A percentile compares a stretch with the other conserved stretches of the same genome.
Evolutionary conservation across 1,140 invertebrate genomes (phyloP).

Genomic region (Pseudomyrmex dendroicus): DNA sequence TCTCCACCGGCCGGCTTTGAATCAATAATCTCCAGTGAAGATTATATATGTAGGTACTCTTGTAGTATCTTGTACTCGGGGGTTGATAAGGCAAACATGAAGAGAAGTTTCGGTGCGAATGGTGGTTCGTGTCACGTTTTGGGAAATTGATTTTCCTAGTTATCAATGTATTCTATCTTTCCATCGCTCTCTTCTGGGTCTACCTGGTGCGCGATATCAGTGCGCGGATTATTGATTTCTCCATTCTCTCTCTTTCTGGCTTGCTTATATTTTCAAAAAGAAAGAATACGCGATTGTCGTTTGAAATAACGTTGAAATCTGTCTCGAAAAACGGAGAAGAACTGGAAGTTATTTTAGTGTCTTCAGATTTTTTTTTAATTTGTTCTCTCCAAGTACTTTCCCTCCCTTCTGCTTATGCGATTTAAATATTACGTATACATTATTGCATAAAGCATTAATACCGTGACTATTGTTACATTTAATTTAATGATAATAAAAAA

Average conservation of each 20-base stretch:
- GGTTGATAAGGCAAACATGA: constrained; percentile 29
- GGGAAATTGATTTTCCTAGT: constrained; percentile 47
- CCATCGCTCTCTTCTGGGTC: constrained; percentile 34
- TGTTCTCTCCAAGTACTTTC: neutral
- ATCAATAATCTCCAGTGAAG: constrained; percentile 75
- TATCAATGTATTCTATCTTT: constrained; percentile 11
- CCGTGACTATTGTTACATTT: too few relatives aligned
- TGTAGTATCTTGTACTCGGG: constrained; percentile 46
- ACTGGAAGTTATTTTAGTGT: constrained; percentile 14
- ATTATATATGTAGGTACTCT: constrained; percentile 66
- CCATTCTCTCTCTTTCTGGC: constrained; percentile 50
- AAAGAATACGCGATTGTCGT: constrained; percentile 39
- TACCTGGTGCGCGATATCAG: constrained; percentile 76
- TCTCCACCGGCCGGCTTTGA: constrained; percentile 66
- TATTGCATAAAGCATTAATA: too few relatives aligned
- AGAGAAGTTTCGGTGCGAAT: constrained; percentile 40
- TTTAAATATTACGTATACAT: too few relatives aligned
- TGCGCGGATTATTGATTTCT: constrained; percentile 83
- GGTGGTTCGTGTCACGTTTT: neutral
- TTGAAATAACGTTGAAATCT: constrained; percentile 34
- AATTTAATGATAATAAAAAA: too few relatives aligned
- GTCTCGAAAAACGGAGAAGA: neutral
- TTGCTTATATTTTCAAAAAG: constrained; percentile 68
- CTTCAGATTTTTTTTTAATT: neutral
- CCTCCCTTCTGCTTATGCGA: too few relatives aligned